Conservation (phyloP, 2,888 invertebrate genomes). For the Drosophila lutescens region DNA sequence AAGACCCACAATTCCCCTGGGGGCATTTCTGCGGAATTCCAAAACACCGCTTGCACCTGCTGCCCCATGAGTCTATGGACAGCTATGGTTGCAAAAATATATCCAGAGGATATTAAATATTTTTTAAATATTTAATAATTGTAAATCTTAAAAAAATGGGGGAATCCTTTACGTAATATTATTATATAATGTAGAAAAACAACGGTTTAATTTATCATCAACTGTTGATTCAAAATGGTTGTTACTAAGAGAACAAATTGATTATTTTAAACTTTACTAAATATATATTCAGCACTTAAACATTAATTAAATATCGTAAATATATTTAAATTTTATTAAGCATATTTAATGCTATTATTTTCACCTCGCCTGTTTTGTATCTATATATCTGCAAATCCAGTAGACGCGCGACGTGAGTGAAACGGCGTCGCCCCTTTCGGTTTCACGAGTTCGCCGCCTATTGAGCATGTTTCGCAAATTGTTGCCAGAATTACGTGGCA, state of each 20-base stretch:
- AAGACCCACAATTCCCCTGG: conserved; percentile 11
- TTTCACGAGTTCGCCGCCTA: conserved; percentile 32
- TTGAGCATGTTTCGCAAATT: conserved; percentile 63
- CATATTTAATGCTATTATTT: neutral
- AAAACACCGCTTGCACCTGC: conserved; percentile 37
- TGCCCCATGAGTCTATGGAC: conserved; percentile 6
- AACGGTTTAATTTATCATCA: neutral
- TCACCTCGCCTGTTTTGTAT: conserved; percentile 18
- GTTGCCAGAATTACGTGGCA: conserved; percentile 61
- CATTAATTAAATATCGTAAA: no score
- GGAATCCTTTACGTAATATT: no score
- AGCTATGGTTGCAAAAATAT: neutral
- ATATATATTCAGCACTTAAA: no score
- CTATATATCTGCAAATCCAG: conserved; percentile 13
- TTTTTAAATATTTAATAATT: no score
- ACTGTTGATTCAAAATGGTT: neutral
- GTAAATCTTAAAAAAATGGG: no score
- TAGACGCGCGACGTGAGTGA: conserved; percentile 62
- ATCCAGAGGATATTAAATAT: no score
- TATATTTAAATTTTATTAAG: neutral
- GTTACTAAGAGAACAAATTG: neutral
- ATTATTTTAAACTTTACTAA: no score
- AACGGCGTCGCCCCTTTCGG: conserved; percentile 31
- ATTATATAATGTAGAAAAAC: neutral
- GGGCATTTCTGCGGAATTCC: conserved; percentile 39